Evolutionary conservation across 2,797 vertebrate genomes (phyloP).

Genomic region (Silurus lanzhouensis): DNA sequence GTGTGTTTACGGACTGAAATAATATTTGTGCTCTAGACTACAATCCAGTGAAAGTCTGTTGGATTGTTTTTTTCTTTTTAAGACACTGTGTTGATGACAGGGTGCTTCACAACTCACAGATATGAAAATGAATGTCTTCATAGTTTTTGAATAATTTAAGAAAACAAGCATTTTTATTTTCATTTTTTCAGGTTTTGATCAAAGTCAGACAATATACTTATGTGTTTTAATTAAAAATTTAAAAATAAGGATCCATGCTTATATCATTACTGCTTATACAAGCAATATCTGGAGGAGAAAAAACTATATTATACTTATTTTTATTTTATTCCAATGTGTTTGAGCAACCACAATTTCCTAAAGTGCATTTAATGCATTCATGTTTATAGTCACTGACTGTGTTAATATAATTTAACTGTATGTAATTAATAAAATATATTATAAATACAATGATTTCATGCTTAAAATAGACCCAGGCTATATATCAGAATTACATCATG

Average conservation of each 20-base stretch:
- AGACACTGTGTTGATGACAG: too few species aligned
- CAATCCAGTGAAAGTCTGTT: slow-evolving; percentile 37
- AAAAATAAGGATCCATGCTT: not conserved
- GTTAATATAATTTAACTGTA: not conserved
- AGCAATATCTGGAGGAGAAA: too few species aligned
- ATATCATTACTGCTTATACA: not conserved
- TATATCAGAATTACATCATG: not conserved
- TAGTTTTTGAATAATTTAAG: too few species aligned
- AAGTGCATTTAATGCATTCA: not conserved
- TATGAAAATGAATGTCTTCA: too few species aligned
- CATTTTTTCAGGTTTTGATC: not conserved
- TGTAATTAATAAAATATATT: not conserved
- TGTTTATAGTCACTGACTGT: not conserved
- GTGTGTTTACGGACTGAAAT: not conserved
- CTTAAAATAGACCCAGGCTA: not conserved
- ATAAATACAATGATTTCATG: not conserved
- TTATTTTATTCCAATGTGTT: not conserved
- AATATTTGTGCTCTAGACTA: slow-evolving; percentile 24
- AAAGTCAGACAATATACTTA: not conserved
- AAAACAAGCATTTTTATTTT: too few species aligned
- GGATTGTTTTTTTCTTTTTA: too few species aligned
- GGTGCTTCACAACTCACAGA: too few species aligned
- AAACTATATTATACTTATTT: not conserved
- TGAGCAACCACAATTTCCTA: not conserved
- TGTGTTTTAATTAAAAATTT: not conserved